Percentiles rank a stretch among this genome's conserved stretches.
Conservation (phyloP, 2,113 vertebrate genomes). For the Prunella fulvescens region DNA sequence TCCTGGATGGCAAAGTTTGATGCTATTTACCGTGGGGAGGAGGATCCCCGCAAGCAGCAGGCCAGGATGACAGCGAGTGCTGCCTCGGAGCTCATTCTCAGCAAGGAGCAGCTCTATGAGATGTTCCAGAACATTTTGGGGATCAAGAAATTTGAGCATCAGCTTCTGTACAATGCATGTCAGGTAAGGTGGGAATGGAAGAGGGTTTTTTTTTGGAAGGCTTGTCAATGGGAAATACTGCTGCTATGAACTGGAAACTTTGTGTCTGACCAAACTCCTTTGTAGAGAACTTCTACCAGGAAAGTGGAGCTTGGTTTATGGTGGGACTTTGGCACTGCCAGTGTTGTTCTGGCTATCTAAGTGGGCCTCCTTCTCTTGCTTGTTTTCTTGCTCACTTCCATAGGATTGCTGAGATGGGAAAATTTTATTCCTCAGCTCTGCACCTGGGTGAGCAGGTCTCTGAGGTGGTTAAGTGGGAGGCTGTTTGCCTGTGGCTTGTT, state of each 20-base stretch:
- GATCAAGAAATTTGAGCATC: conserved; percentile 98
- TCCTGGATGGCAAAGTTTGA: conserved; percentile 99
- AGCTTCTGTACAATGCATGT: conserved; percentile 96
- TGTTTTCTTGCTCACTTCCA: not conserved
- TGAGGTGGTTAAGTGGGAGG: not conserved
- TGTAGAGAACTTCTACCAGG: not conserved
- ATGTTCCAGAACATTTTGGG: conserved; percentile 99
- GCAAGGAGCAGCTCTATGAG: conserved; percentile 98
- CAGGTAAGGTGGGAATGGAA: conserved; percentile 80
- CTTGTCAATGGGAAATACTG: not conserved
- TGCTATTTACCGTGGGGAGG: conserved; percentile 95
- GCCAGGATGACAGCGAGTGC: conserved; percentile 93
- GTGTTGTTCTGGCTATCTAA: not conserved
- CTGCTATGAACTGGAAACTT: not conserved
- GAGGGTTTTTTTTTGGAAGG: not conserved
- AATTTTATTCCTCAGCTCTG: not conserved
- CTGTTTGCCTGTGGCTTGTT: not conserved
- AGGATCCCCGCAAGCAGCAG: conserved; percentile 94
- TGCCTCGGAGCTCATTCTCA: conserved; percentile 96
- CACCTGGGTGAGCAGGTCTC: not conserved
- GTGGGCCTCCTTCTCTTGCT: not conserved
- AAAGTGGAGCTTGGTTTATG: not conserved
- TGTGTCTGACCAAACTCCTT: not conserved
- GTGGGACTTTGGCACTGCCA: not conserved
- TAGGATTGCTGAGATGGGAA: not conserved